Base-by-base conservation (phyloP, 2,888 invertebrate genomes). In the Sthenelais limicola region DNA sequence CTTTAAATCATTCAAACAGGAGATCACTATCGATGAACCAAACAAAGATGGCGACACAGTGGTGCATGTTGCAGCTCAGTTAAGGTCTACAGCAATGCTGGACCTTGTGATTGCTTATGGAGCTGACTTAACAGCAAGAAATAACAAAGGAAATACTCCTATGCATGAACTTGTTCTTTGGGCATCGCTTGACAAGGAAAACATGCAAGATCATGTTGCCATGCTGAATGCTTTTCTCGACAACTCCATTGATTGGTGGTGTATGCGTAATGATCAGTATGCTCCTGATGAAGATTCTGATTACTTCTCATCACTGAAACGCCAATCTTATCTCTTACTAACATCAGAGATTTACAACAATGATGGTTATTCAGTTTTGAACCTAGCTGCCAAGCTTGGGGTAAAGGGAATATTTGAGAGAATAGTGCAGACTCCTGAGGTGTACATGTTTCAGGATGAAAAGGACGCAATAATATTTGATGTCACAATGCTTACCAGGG, bases 211-310 rank as follows among this genome's bases (percentile, higher is more conserved):
- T 1, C 78, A 80, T 67, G 51, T 84, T 47, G 79, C 79, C 18
- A 78, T 83, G 5, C 69, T 81, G 28, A 80, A 82, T 28, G 56
- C 71, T 0, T 68, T 83, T n/a, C 30, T 81, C 1, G 76, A 80
- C 1, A 74, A 80, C 3, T 68, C 81, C 2, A 77, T 79, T 1
- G 76, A 80, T 48, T 86, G 85, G 85, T 85, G 83, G 82, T 83
- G 84, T 72, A 77, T 80, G 32, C 75, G 78, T 15, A 73, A 81
- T 32, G 80, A 79, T 24, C 72, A 79, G 2, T 74, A 78, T 4
- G 78, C 75, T 43, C 82, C 82, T 0, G 82, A 79, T 68, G 78
- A 80, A 30, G 82, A 81, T 32, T 72, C 75, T 0, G 78, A 81
- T 3, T 49, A 73, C 15, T 78, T 75, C 52, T 18, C 56, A 21